phyloP scores from a whole-genome alignment of 2,888 invertebrate species.

The Marronus borbonicus region DNA sequence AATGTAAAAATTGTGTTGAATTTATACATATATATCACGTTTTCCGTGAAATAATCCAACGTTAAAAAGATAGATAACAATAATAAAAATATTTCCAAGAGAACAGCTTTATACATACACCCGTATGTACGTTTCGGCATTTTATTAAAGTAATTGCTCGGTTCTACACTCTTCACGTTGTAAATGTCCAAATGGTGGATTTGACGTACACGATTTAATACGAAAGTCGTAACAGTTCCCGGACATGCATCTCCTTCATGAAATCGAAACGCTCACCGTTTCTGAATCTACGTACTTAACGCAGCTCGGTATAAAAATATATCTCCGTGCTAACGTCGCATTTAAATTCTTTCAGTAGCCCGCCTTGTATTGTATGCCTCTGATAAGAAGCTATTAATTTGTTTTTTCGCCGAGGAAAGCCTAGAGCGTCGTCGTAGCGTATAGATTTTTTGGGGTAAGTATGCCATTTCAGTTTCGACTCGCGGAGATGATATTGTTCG shows the following conservation, averaged over 20 bases:
- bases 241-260: not conserved
- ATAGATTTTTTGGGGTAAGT: conserved; percentile 20
- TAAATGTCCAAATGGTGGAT: no score
- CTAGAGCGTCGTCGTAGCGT: not conserved
- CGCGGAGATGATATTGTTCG: conserved; percentile 12
- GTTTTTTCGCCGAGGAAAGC: conserved; percentile 9
- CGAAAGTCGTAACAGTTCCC: no score
- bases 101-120: no score
- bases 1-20: no score
- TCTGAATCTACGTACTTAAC: not conserved
- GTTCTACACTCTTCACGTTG: no score
- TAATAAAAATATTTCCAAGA: no score
- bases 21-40: no score
- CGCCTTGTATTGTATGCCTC: conserved; percentile 12
- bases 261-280: not conserved
- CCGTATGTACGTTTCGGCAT: no score
- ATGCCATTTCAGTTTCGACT: conserved; percentile 13
- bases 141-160: no score
- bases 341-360: conserved; percentile 24
- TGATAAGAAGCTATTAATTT: conserved; percentile 38
- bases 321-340: conserved; percentile 33
- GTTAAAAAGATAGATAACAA: no score
- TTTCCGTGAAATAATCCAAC: no score
- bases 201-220: no score
- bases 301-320: conserved; percentile 22